These are phyloP conservation scores for Trichopria drosophilae DNA, from an alignment of 2,888 invertebrate genomes.

Conservation along the genomic window DNA sequence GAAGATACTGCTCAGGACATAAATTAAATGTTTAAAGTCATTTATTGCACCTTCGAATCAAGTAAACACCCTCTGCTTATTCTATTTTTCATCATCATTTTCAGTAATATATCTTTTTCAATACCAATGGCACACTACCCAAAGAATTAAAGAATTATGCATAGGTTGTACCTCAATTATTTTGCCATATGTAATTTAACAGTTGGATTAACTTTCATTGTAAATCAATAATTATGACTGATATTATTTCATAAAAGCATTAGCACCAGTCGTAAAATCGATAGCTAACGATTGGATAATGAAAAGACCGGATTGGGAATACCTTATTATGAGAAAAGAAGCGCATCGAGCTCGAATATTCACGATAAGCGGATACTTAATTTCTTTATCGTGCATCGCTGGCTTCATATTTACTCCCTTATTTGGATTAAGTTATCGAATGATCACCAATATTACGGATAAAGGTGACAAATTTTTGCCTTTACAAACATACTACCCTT, in stretches of 20 bases:
- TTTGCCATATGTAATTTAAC: too few species aligned
- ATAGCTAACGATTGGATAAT: constrained; percentile 2
- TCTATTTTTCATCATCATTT: too few species aligned
- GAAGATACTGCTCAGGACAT: too few species aligned
- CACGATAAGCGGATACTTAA: constrained; percentile 5
- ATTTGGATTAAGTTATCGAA: constrained; percentile 7
- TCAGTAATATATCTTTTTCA: too few species aligned
- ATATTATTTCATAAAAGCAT: too few species aligned
- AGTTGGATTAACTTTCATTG: too few species aligned
- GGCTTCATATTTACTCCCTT: not conserved
- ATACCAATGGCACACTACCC: too few species aligned
- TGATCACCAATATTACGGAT: constrained; percentile 21
- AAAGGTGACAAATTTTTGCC: constrained; percentile 1
- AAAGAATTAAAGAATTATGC: not conserved
- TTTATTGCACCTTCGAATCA: too few species aligned
- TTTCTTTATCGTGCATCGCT: not conserved
- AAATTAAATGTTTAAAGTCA: too few species aligned
- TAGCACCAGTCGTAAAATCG: not conserved
- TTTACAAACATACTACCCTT: constrained; percentile 14
- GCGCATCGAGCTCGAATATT: constrained; percentile 11
- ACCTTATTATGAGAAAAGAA: constrained; percentile 4
- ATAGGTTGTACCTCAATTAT: not conserved
- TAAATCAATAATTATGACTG: too few species aligned
- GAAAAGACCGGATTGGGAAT: not conserved
- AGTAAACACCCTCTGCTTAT: too few species aligned